Conservation (phyloP, 2,113 vertebrate genomes). For the Argyrosomus japonicus region DNA sequence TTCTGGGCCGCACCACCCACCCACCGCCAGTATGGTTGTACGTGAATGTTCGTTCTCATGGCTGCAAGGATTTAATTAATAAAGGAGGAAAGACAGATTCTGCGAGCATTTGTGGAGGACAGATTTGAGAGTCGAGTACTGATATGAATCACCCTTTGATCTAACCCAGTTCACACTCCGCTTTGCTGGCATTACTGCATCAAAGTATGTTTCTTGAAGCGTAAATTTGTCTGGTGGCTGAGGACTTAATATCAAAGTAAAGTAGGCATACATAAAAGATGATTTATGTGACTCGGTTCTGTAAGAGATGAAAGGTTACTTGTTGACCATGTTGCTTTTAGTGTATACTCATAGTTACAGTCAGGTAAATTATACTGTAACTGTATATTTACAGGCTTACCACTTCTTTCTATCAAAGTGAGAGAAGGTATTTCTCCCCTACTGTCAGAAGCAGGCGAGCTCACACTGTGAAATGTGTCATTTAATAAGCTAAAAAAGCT, state of each 20-base stretch:
- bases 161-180: background rate
- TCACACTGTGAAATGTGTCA: background rate
- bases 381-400: no score
- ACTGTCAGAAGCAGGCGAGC: background rate
- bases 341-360: background rate
- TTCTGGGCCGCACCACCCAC: background rate
- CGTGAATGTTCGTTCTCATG: background rate
- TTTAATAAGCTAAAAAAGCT: background rate
- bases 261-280: background rate
- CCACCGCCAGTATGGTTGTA: background rate
- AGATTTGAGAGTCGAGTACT: slow-evolving; percentile 1
- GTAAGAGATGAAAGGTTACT: background rate
- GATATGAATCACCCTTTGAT: slow-evolving; percentile 51
- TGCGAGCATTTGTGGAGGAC: slow-evolving; percentile 7
- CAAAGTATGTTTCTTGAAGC: slow-evolving; percentile 28
- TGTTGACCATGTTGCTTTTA: background rate
- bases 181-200: slow-evolving; percentile 30
- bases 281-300: background rate
- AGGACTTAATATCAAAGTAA: slow-evolving; percentile 27
- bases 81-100: slow-evolving; percentile 4
- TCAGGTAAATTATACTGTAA: background rate
- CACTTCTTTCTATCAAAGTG: background rate
- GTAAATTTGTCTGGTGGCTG: background rate
- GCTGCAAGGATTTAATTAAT: slow-evolving; percentile 22
- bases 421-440: background rate